Conservation (phyloP, 2,888 invertebrate genomes). For the Dichetophora obliterata region DNA sequence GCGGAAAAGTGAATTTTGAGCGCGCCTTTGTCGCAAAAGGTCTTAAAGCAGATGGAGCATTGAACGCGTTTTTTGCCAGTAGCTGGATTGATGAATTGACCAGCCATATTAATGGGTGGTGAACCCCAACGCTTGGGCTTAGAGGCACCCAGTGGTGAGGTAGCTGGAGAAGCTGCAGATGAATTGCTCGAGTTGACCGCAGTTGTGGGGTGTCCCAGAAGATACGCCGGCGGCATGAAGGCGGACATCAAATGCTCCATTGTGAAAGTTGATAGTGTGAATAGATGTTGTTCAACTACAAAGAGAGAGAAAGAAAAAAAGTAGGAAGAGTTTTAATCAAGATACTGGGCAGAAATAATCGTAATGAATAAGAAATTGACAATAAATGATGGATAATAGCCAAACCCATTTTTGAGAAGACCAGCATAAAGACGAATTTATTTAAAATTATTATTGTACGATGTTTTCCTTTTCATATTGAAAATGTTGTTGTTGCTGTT, state of each 20-base stretch:
- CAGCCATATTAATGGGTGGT: slow-evolving; percentile 83
- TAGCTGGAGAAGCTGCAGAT: slow-evolving; percentile 58
- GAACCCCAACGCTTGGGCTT: slow-evolving; percentile 76
- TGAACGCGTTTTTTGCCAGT: slow-evolving; percentile 96
- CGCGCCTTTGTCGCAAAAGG: slow-evolving; percentile 99
- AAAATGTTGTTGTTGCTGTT: too few relatives aligned
- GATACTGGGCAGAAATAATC: background rate
- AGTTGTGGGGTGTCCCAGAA: slow-evolving; percentile 65
- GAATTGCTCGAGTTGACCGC: slow-evolving; percentile 49
- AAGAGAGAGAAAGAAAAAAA: slow-evolving; percentile 31
- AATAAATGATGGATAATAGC: too few relatives aligned
- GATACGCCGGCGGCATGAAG: slow-evolving; percentile 67
- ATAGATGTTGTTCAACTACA: slow-evolving; percentile 26
- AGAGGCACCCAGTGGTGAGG: slow-evolving; percentile 54
- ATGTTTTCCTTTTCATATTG: too few relatives aligned
- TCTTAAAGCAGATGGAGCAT: slow-evolving; percentile 97
- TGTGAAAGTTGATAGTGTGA: slow-evolving; percentile 44
- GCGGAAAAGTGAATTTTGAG: slow-evolving; percentile 98
- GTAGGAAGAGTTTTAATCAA: background rate
- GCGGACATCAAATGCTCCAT: slow-evolving; percentile 69
- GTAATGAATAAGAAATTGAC: too few relatives aligned
- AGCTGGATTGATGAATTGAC: slow-evolving; percentile 89
- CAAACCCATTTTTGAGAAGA: too few relatives aligned
- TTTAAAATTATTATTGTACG: too few relatives aligned
- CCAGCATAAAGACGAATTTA: too few relatives aligned